A percentile compares a stretch with the other conserved stretches of the same genome.
These are phyloP conservation scores for Mesorhabditis spiculigera DNA, from an alignment of 2,888 invertebrate species.

Conservation along the genomic window DNA sequence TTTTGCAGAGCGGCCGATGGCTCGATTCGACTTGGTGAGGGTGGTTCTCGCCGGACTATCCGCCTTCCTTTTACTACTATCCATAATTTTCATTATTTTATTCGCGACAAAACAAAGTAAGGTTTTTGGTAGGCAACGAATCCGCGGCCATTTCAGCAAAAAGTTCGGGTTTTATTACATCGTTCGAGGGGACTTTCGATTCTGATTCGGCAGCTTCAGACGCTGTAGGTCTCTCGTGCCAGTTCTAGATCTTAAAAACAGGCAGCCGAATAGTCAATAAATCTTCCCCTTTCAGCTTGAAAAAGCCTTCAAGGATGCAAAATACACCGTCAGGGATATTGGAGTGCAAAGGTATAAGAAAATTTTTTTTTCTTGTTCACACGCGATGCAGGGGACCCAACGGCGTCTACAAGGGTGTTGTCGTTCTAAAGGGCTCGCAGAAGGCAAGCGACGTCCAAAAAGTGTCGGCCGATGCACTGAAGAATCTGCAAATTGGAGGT, in stretches of 20 bases:
- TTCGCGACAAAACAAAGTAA: slow-evolving; percentile 1
- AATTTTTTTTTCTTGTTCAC: neutral
- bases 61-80: neutral
- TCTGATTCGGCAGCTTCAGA: neutral
- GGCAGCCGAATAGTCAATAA: neutral
- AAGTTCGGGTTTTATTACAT: neutral
- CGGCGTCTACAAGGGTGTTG: neutral
- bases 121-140: neutral
- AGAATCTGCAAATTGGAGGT: too few relatives aligned
- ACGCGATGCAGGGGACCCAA: neutral
- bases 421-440: neutral
- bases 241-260: neutral
- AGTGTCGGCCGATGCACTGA: neutral
- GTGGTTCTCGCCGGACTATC: neutral
- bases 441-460: neutral
- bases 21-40: neutral
- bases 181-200: neutral
- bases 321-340: neutral
- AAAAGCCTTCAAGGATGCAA: slow-evolving; percentile 4
- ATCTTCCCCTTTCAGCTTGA: neutral
- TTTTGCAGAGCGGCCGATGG: too few relatives aligned
- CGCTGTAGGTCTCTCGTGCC: neutral
- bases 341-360: neutral
- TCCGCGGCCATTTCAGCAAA: neutral
- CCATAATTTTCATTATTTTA: neutral